Evolutionary conservation across 2,888 invertebrate genomes (phyloP).

Genomic region (Drosophila neonasuta): DNA sequence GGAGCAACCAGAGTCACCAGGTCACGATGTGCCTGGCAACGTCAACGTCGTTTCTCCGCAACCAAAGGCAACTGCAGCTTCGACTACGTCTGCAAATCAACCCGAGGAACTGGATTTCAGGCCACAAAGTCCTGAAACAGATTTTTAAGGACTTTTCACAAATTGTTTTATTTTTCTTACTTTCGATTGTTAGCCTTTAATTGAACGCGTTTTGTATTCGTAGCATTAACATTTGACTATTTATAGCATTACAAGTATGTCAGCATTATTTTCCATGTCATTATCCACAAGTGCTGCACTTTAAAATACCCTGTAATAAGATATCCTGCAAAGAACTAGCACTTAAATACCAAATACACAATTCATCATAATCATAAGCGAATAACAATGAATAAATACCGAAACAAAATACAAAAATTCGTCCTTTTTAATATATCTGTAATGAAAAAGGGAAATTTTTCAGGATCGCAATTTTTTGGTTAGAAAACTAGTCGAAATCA

Average conservation of each 20-base stretch:
- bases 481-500: not conserved
- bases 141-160: conserved; percentile 65
- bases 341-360: not conserved
- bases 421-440: not conserved
- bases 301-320: conserved; percentile 3
- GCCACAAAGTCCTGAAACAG: conserved; percentile 80
- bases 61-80: not conserved
- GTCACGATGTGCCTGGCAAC: conserved; percentile 20
- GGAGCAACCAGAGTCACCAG: not conserved
- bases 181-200: conserved; percentile 12
- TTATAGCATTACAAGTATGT: conserved; percentile 40
- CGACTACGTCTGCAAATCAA: not conserved
- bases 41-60: conserved; percentile 5
- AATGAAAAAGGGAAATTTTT: too few species aligned
- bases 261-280: conserved; percentile 16
- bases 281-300: not conserved
- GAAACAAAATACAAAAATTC: not conserved
- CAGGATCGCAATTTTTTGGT: not conserved
- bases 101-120: conserved; percentile 38
- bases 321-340: not conserved
- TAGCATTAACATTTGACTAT: conserved; percentile 38
- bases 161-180: conserved; percentile 1
- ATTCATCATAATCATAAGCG: conserved; percentile 1
- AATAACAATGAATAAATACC: conserved; percentile 1
- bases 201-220: conserved; percentile 13